These are phyloP conservation scores for Xiphydria camelus DNA, from an alignment of 2,888 invertebrate genomes.

Conservation along the genomic window DNA sequence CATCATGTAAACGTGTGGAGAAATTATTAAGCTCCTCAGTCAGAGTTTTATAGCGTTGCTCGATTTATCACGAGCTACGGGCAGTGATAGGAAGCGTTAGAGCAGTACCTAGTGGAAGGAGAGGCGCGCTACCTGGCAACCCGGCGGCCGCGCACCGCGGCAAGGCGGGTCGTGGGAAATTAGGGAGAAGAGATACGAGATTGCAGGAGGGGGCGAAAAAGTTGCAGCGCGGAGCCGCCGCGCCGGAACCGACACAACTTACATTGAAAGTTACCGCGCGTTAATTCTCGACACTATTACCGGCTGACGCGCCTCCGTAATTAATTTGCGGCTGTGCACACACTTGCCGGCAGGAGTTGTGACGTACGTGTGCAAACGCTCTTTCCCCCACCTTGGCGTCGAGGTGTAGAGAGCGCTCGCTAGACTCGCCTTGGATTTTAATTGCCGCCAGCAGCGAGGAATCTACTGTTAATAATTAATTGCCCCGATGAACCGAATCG, in stretches of 20 bases:
- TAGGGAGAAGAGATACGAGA: not conserved
- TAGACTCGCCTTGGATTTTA: too few species aligned
- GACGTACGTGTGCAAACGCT: too few species aligned
- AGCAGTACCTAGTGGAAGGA: not conserved
- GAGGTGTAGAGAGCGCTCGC: too few species aligned
- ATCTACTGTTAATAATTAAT: too few species aligned
- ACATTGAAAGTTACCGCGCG: not conserved
- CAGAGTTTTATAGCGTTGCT: conserved; percentile 33
- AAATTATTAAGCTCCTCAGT: conserved; percentile 40
- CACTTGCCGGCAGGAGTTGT: too few species aligned
- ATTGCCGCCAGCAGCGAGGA: too few species aligned
- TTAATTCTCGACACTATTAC: conserved; percentile 1
- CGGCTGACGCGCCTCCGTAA: not conserved
- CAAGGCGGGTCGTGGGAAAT: conserved; percentile 7
- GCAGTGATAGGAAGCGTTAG: conserved; percentile 8
- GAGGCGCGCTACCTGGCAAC: not conserved
- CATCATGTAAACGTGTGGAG: conserved; percentile 31
- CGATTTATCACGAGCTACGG: conserved; percentile 28
- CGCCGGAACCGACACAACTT: not conserved
- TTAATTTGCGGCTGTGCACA: too few species aligned
- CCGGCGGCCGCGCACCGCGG: not conserved
- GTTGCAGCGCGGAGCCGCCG: not conserved
- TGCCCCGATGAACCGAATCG: too few species aligned
- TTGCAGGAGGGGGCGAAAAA: not conserved
- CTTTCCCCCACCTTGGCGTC: too few species aligned